Base-by-base conservation (phyloP, 2,888 invertebrate genomes). In the Rhodophaea formosa region DNA sequence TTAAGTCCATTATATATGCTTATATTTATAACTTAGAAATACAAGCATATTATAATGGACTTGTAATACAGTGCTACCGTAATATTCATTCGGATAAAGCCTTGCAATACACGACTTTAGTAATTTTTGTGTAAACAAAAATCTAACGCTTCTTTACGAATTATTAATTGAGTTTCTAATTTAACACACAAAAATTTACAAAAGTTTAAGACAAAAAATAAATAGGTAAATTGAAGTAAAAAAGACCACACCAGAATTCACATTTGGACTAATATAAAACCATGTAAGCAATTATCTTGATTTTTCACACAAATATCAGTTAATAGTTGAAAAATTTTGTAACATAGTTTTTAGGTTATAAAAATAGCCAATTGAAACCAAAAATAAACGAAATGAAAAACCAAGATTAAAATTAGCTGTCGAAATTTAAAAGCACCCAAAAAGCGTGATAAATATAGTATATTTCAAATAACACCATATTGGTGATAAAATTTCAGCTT, bases 341-440 rank as follows among this genome's bases (percentile, higher is more conserved):
- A 43, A 43, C 44, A 14, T 29, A 44, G 30, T 8, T 7, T 23
- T 2, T 45, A 44, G 14, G 14, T 16, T 17, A 53, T 30, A 14
- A 53, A 53, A 43, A 16, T 16, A 10, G 55, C 45, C 55, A 32
- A 55, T 35, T 35, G 7, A 30, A n/a, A 53, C 32, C 15, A 14
- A 43, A 44, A 54, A 44, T 8, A 54, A 15, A 5, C 39, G 17
- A 54, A 46, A 59, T 61, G 59, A 64, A 60, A 63, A 63, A 65
- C 51, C 62, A 65, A 64, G 57, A 61, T 51, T 7, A 35, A n/a
- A 53, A 23, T 23, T n/a, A 6, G 45, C 17, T 32, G 35, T 43
- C 12, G 8, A 44, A 56, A 30, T 10, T 46, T 12, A 16, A 46
- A 59, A 56, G 53, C 51, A 42, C 45, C 39, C 58, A 59, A 59